Percentiles rank a stretch among this genome's conserved stretches.
Conservation (phyloP, 2,797 vertebrate species). For the Coranthus polyacanthus region DNA sequence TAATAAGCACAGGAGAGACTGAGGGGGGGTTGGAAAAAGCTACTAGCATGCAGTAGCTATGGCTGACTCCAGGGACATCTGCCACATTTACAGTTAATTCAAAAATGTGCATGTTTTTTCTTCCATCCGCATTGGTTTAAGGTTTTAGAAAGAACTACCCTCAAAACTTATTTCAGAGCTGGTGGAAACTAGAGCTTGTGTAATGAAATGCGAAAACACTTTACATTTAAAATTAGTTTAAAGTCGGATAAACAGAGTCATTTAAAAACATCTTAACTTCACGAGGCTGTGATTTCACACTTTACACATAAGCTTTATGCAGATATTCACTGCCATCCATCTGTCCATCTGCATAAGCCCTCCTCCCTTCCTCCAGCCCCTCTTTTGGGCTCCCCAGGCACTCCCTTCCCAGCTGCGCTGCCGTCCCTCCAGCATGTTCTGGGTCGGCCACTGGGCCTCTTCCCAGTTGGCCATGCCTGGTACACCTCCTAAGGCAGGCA, state of each 20-base stretch:
- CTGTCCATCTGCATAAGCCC: not conserved
- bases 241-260: not conserved
- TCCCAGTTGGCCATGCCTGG: conserved; percentile 48
- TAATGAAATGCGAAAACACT: conserved; percentile 5
- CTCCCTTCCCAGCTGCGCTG: conserved; percentile 42
- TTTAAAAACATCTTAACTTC: not conserved
- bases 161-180: no score
- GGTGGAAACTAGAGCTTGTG: conserved; percentile 44
- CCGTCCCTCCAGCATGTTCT: conserved; percentile 50
- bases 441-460: conserved; percentile 29
- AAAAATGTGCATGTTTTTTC: conserved; percentile 33
- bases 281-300: not conserved
- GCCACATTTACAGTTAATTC: conserved; percentile 25
- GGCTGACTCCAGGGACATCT: conserved; percentile 54
- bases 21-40: conserved; percentile 32
- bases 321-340: not conserved
- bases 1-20: conserved; percentile 60
- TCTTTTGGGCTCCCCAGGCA: conserved; percentile 10
- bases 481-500: conserved; percentile 32
- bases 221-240: not conserved
- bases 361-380: conserved; percentile 8
- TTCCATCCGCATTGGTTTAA: conserved; percentile 48
- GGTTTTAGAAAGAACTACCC: conserved; percentile 31
- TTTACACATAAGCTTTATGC: no score
- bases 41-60: conserved; percentile 47